Base-by-base conservation (phyloP, 2,888 invertebrate genomes). In the Amphipyra berbera region DNA sequence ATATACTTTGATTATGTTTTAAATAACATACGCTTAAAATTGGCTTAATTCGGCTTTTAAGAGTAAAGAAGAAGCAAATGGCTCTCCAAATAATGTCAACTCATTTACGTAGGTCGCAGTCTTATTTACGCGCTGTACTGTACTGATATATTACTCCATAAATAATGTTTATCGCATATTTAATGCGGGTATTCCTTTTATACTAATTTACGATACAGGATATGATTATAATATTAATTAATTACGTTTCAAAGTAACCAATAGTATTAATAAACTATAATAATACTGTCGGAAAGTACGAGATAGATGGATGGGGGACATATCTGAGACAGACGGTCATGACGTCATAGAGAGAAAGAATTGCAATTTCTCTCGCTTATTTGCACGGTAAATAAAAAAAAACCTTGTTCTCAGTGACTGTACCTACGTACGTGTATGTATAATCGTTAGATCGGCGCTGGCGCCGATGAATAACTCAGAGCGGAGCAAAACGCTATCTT, bases 401-500 rank as follows among this genome's bases (percentile, higher is more conserved):
- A 42, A n/a, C n/a, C 10, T 6, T 35, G 37, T 12, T 48, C 37
- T 12, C n/a, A 38, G 42, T 70, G 61, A 65, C 50, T 66, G 46
- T 66, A 55, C 27, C 14, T 45, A 46, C 46, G 6, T 33, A 46
- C 30, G 41, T 33, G 37, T 35, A 40, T 21, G 40, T 52, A 37
- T 60, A 65, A 68, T 63, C 67, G 56, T 68, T 67, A 42, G 64
- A 79, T 75, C 68, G 33, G 62, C 72, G 74, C 72, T 61, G 80
- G 87, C 87, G 88, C 84, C 83, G 81, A 81, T 85, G 84, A 84
- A 85, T 83, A 84, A 83, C 79, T 79, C 64, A 70, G 63, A 76
- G 65, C 81, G 77, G 76, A 66, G 72, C 82, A 59, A 82, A 76
- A 76, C 63, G 76, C 86, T 81, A 85, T 87, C 83, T 82, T 79